Evolutionary conservation across 2,888 invertebrate genomes (phyloP).

Genomic region (Cheilosia urbana): DNA sequence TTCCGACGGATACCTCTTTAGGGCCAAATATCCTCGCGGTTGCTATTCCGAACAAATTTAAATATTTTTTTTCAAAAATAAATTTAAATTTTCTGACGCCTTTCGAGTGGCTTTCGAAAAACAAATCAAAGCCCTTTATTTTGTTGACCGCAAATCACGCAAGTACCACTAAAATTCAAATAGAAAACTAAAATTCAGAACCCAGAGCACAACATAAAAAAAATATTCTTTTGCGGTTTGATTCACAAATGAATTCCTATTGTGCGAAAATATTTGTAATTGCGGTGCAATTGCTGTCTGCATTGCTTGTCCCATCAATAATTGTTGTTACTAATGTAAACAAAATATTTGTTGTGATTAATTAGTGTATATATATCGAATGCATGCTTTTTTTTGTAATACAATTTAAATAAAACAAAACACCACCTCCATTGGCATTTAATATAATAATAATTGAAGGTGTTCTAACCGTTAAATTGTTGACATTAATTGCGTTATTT

Average conservation of each 20-base stretch:
- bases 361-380: neutral
- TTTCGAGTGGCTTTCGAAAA: no score
- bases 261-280: constrained; percentile 22
- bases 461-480: neutral
- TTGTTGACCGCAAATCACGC: neutral
- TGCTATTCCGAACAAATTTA: no score
- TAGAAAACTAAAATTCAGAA: neutral
- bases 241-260: constrained; percentile 7
- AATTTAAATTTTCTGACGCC: no score
- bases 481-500: neutral
- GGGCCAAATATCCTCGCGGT: no score
- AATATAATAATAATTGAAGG: neutral
- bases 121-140: neutral
- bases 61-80: no score
- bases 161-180: neutral
- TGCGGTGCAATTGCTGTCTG: constrained; percentile 5
- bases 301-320: constrained; percentile 17
- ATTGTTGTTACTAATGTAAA: neutral
- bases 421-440: neutral
- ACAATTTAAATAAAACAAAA: constrained; percentile 3
- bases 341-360: constrained; percentile 26
- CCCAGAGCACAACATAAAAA: neutral
- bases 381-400: neutral
- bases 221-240: neutral
- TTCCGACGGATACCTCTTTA: no score